Base-by-base conservation (phyloP, 2,797 vertebrate genomes). In the Rhinatrema bivittatum region DNA sequence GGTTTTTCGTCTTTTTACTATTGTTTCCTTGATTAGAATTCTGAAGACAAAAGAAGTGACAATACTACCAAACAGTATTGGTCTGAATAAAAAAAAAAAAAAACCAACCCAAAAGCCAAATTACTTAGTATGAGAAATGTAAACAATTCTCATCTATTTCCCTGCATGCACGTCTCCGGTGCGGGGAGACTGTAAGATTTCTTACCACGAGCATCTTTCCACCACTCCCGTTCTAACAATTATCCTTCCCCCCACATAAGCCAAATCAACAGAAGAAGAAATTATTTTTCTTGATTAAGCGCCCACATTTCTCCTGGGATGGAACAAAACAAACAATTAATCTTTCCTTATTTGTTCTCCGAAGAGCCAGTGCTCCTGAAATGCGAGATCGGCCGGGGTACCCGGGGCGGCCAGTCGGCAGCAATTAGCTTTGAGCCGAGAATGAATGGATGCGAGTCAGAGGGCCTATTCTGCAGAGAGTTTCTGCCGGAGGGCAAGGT, bases 221-320 rank as follows among this genome's bases (percentile, higher is more conserved):
- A 47, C 36, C 32, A 56, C 39, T 56, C 69, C 64, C 64, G 62
- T 59, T 72, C 70, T 39, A n/a, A 71, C 75, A 82, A 85, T 84
- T 81, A 84, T 83, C 81, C 83, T 48, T 60, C 66, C 70, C 67
- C 70, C 77, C 74, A 82, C 88, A 85, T 78, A 85, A 87, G 80
- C 67, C 76, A 76, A 79, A 85, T 86, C 78, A 85, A 84, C 70
- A 76, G 70, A 62, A 88, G 63, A 65, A 63, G 81, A 90, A 93
- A 94, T 95, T 95, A 93, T 96, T 94, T 96, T 95, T 97, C 92
- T 93, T 93, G 94, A 94, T 97, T 95, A 97, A 93, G 87, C 82
- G 81, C 82, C 81, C 68, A 65, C 71, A 76, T 86, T 90, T 90
- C 89, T 87, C 62, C 57, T 82, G 90, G 91, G 91, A 81, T 53